Evolutionary conservation across 2,888 invertebrate species (phyloP), one percentile per base, ranked within the genome.

Genomic region (Malachius bipustulatus): DNA sequence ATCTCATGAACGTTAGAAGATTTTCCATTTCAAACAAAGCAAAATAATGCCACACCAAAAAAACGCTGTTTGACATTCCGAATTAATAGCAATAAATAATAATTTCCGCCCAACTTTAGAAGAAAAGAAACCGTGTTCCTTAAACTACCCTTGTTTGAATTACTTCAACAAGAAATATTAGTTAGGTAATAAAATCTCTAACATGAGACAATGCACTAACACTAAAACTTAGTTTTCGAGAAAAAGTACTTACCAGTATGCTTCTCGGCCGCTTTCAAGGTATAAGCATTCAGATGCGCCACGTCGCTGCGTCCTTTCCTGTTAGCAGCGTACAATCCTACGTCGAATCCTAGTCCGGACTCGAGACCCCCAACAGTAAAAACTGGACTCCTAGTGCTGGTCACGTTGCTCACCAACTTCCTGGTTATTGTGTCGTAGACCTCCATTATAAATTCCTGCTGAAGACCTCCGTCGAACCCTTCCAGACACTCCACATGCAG

Each of bases 391-490:
- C 64, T 62, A n/a, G n/a, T n/a, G 44, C 66, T 67, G 26, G 73
- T 71, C 40, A 70, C 67, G 54, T 72, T 74, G 57, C 68, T 65
- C 42, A 73, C 67, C 42, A 71, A 56, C 42, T 62, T 64, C 46
- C 69, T 65, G 32, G 66, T 63, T 45, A 65, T 62, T 38, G 63
- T 56, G 50, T 70, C 67, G 61, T 71, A 73, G 41, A 82, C 74
- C 61, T 82, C 79, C 66, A 82, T 74, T 46, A 77, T 70, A 60
- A 81, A 82, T 56, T 72, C 71, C 60, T 82, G 82, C 41, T 71
- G 70, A 39, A 82, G 64, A 28, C 82, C 82, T 10, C 82, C 82
- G 57, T 82, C 77, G 61, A 81, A 82, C 38, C 82, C 82, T 54
- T 79, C 78, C 14, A 70, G 60, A 59, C 82, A 83, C 57, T 79